Base-by-base conservation (phyloP, 2,888 invertebrate genomes). In the Caenorhabditis sp. region DNA sequence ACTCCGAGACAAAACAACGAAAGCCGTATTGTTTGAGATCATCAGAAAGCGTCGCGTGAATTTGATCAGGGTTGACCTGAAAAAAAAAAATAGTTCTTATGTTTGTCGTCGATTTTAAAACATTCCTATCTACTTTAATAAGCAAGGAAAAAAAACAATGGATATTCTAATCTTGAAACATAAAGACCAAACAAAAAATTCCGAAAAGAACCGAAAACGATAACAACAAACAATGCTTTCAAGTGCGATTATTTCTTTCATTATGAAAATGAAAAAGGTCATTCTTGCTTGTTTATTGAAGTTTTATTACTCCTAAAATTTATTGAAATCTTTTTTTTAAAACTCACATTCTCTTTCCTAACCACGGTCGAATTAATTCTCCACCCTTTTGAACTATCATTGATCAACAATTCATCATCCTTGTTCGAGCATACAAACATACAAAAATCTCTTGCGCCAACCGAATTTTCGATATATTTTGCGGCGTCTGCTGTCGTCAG, bases 341-440 rank as follows among this genome's bases (percentile, higher is more conserved):
- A 1, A 26, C 43, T 56, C 23, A 63, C 63, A 31, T 4, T 21
- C 2, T 67, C 36, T 20, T 38, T 21, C 27, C 57, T 17, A 12
- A 74, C 63, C 1, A 74, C 74, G 5, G 74, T 23, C 17, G 74
- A 62, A 58, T 57, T 67, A 38, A 74, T 69, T 14, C 52, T 20
- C 73, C 63, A 67, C 4, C 53, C 7, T 7, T 57, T 21, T 0
- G 59, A 27, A 23, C 53, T 54, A n/a, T 59, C 65, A 50, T 67
- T 63, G 4, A 78, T 38, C 50, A 69, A 52, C 14, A 64, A 25
- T 49, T 82, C 81, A 60, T 85, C 85, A 54, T 81, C 80, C 10
- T 64, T 69, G 53, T 61, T 76, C 20, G 80, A 75, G 59, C 82
- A 85, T 25, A 85, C 78, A 60, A 85, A 83, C 69, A 84, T 83